phyloP scores from a whole-genome alignment of 1,140 invertebrate genomes.

The Zophobas morio region DNA sequence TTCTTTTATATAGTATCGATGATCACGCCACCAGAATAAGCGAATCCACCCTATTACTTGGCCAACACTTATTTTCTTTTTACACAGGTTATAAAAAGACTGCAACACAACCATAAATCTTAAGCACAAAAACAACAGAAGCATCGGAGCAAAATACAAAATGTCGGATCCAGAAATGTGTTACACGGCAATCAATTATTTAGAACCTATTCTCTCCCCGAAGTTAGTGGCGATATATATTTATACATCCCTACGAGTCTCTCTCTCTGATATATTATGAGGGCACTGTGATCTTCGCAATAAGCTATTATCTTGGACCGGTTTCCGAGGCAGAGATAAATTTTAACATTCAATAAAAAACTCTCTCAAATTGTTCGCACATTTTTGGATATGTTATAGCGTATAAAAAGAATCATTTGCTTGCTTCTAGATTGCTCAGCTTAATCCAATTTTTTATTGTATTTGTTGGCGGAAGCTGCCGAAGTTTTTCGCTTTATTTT shows the following conservation, averaged over 20 bases:
- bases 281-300: constrained; percentile 30
- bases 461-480: background rate
- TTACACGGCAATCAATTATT: constrained; percentile 51
- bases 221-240: constrained; percentile 49
- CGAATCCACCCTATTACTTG: constrained; percentile 37
- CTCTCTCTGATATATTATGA: constrained; percentile 30
- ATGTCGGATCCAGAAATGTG: constrained; percentile 48
- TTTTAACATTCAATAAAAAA: constrained; percentile 36
- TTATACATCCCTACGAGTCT: constrained; percentile 43
- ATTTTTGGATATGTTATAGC: constrained; percentile 13
- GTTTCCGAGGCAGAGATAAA: constrained; percentile 21
- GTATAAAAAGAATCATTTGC: background rate
- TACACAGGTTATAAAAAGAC: constrained; percentile 37
- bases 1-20: background rate
- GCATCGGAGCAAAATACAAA: constrained; percentile 47
- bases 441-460: constrained; percentile 2
- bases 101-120: constrained; percentile 51
- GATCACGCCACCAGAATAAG: constrained; percentile 8
- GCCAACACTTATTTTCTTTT: constrained; percentile 48
- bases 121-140: constrained; percentile 45
- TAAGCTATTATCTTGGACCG: constrained; percentile 28
- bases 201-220: constrained; percentile 43
- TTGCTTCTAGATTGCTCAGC: constrained; percentile 3
- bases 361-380: constrained; percentile 26
- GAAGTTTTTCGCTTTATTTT: background rate